Evolutionary conservation across 2,113 vertebrate genomes (phyloP).

Genomic region (Gymnobelideus leadbeateri): DNA sequence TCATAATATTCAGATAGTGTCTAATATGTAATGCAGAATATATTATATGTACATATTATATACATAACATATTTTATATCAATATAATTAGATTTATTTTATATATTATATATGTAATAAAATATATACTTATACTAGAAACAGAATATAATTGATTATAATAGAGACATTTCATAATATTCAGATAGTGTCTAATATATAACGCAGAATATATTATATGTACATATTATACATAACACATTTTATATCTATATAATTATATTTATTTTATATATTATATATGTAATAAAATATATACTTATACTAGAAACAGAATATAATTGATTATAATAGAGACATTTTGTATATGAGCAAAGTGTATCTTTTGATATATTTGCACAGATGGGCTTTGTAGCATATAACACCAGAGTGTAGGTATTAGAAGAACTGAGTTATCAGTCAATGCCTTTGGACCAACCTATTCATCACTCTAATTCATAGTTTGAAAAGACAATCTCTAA

Average conservation of each 20-base stretch:
- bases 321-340: not conserved
- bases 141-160: not conserved
- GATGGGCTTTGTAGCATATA: not conserved
- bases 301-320: not conserved
- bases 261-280: no score
- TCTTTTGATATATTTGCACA: not conserved
- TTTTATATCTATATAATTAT: no score
- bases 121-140: not conserved
- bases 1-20: not conserved
- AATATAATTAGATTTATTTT: no score
- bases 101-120: no score
- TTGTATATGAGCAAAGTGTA: not conserved
- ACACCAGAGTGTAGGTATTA: not conserved
- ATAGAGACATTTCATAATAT: not conserved
- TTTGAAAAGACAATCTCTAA: not conserved
- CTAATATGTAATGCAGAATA: no score
- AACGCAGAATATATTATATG: no score
- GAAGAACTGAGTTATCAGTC: not conserved
- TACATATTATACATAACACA: no score
- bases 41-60: no score
- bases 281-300: no score
- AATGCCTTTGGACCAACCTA: not conserved
- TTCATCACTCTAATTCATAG: not conserved
- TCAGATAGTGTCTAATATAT: no score
- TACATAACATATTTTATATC: no score